Evolutionary conservation across 2,888 invertebrate species (phyloP), one percentile per base, ranked within the genome.

Genomic region (Conops quadrifasciatus): DNA sequence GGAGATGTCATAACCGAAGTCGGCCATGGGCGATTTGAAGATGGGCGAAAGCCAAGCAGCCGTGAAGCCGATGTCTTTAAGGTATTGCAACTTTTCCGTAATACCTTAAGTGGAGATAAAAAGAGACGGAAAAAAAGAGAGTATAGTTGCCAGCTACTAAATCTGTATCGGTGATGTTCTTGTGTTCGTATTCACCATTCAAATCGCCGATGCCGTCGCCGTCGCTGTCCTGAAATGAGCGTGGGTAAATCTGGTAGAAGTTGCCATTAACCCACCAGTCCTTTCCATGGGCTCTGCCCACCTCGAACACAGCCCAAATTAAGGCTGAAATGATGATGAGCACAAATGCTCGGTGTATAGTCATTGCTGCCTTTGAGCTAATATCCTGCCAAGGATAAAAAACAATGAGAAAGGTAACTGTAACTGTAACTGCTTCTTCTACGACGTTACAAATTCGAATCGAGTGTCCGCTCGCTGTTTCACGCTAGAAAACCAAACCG

Each of bases 181-280:
- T n/a, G n/a, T n/a, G 9, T 9, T 36, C 2, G 13, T 47, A 72
- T 82, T 74, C 82, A 88, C 90, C 90, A 77, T 89, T 90, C 5
- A 90, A 77, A 81, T 90, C 90, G 11, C 90, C 90, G 60, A 92
- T 87, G 9, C 94, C 95, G 83, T 94, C 93, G 0, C 91, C 91
- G 80, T 93, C 85, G 63, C 91, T 90, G 82, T 96, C 96, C 78
- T 89, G 89, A 86, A 93, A 95, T 1, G 94, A 93, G 77, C 92
- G 89, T 0, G 93, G 92, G 81, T 93, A 93, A 24, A 94, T 90
- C 82, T 95, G 93, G 83, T 96, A 95, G 78, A 93, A 90, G 75
- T 84, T 85, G 36, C 82, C 85, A 73, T 79, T 81, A 72, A 84
- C 80, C 83, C 83, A 85, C 85, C 85, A 84, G 71, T 82, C 81